Evolutionary conservation across 1,140 invertebrate species (phyloP).

Genomic region (Amyelois transitella): DNA sequence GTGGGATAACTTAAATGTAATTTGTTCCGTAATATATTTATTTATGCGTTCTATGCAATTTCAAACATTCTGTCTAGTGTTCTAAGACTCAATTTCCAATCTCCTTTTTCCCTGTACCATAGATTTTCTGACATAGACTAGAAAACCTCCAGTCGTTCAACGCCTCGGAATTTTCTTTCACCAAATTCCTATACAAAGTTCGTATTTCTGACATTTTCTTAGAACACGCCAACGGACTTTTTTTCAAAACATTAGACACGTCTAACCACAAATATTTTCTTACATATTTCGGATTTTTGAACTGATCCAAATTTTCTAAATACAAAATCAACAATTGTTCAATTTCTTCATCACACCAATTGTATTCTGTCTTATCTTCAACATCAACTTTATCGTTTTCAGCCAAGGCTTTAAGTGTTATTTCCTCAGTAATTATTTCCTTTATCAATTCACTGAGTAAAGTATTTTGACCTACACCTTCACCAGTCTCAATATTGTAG

Average conservation of each 20-base stretch:
- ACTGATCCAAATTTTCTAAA: constrained; percentile 60
- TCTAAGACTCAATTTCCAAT: neutral
- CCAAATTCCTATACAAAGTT: constrained; percentile 52
- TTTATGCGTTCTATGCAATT: no score
- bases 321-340: constrained; percentile 56
- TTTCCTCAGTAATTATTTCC: constrained; percentile 49
- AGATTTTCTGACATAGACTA: constrained; percentile 58
- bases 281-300: constrained; percentile 59
- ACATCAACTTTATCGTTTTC: constrained; percentile 19
- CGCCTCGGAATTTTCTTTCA: constrained; percentile 42
- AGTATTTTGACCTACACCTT: constrained; percentile 20
- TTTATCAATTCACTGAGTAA: constrained; percentile 40
- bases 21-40: no score
- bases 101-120: constrained; percentile 52
- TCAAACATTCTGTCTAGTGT: neutral
- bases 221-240: constrained; percentile 52
- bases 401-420: constrained; percentile 23
- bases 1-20: no score
- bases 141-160: constrained; percentile 52
- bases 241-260: constrained; percentile 44
- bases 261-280: constrained; percentile 59
- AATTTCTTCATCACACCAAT: constrained; percentile 50
- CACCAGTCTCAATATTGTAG: constrained; percentile 27
- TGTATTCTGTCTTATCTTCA: constrained; percentile 26
- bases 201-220: constrained; percentile 61